phyloP scores from a whole-genome alignment of 2,888 invertebrate genomes.

The Calameuta idolon region DNA sequence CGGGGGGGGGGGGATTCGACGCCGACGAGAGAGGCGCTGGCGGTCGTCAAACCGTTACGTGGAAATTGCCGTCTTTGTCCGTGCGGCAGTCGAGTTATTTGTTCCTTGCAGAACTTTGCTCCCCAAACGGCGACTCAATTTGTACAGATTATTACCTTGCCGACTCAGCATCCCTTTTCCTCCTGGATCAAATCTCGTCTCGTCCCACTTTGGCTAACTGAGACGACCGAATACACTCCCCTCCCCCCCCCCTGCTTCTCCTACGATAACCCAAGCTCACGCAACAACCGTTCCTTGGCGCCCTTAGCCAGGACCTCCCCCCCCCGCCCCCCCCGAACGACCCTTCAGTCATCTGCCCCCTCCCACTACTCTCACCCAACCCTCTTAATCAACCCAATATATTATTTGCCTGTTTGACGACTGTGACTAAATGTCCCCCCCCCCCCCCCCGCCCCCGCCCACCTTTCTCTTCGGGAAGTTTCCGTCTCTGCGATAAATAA shows the following conservation, averaged over 20 bases:
- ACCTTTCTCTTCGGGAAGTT: background rate
- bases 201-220: background rate
- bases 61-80: conserved; percentile 18
- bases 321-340: background rate
- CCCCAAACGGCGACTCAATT: conserved; percentile 22
- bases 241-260: too few species aligned
- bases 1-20: background rate
- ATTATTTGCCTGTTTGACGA: conserved; percentile 25
- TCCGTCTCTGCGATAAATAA: background rate
- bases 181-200: background rate
- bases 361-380: background rate
- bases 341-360: background rate
- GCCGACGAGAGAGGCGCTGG: background rate
- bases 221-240: background rate
- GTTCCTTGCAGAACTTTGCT: conserved; percentile 10
- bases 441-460: background rate
- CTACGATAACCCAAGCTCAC: background rate
- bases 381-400: conserved; percentile 25
- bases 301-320: background rate
- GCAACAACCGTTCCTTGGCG: background rate
- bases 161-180: conserved; percentile 3
- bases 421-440: conserved; percentile 19
- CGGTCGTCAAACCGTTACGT: conserved; percentile 10
- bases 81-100: conserved; percentile 20
- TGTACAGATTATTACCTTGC: conserved; percentile 25